Base-by-base conservation (phyloP, 1,140 invertebrate species). In the Drosophila lacteicornis region DNA sequence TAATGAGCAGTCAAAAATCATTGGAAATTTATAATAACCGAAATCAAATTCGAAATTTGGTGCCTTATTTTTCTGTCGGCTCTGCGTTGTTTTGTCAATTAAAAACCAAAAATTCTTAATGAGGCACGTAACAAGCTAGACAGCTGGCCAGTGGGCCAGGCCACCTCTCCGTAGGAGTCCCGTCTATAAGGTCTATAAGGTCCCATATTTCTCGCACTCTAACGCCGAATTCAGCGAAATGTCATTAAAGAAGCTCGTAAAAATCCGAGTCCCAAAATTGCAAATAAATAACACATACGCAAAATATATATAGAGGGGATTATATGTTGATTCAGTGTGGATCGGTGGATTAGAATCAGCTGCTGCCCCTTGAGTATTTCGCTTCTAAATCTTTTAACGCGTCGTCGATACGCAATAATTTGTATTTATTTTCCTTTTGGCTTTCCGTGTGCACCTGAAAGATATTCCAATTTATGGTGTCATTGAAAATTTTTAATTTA, bases 81-180 rank as follows among this genome's bases (percentile, higher is more conserved):
- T 60, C 42, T 47, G 58, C 46, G 53, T 68, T 57, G 36, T 65
- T 74, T 65, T 85, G 80, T 90, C 85, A 88, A 88, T 88, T 88
- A 88, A 87, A 88, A 78, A 68, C 76, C 70, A 73, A 87, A 88
- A 77, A 87, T 75, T 88, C 83, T 88, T 87, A 87, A 87, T 88
- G 83, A 87, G 84, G 80, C 83, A 87, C 83, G 76, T 87, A 88
- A 88, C 80, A 87, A 75, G 71, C 63, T 49, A 59, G 60, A 45
- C 69, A 79, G 74, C 61, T 49, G 56, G 42, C 19, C 17, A 9
- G 30, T 33, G 8, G 30, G 2, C 17, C 43, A 13, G 15, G 33
- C 2, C 13, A 11, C 56, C 30, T 1, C n/a, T 43, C 27, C 27
- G 42, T 57, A 66, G 58, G 49, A 6, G 15, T 33, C 30, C 27